Percentiles rank a stretch among this genome's conserved stretches.
Evolutionary conservation across 2,797 vertebrate species (phyloP).

Genomic region (Halcyon chelicuti): DNA sequence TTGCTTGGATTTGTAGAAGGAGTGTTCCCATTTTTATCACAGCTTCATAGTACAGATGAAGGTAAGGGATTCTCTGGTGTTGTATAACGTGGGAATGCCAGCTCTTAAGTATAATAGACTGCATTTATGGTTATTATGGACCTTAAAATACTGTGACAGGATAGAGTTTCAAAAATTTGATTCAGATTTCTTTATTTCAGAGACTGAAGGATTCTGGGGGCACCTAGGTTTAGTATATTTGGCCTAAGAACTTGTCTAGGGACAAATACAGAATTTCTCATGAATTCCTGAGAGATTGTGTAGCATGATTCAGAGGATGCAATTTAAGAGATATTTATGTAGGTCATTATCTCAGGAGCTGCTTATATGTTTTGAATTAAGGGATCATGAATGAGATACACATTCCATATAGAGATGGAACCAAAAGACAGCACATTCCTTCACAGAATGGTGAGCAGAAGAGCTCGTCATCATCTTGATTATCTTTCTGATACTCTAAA

Average conservation of each 20-base stretch:
- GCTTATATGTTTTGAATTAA: not conserved
- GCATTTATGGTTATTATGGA: not conserved
- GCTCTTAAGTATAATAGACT: not conserved
- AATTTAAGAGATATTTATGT: not conserved
- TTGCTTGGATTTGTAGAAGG: constrained; percentile 12
- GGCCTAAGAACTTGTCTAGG: not conserved
- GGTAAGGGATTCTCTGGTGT: not conserved
- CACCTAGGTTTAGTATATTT: not conserved
- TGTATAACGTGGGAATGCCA: not conserved
- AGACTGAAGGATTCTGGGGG: not conserved
- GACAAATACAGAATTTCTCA: not conserved
- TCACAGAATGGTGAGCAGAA: not conserved
- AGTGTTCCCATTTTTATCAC: not conserved
- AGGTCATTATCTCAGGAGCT: not conserved
- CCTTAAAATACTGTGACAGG: not conserved
- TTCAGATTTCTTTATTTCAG: not conserved
- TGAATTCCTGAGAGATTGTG: not conserved
- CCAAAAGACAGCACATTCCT: not conserved
- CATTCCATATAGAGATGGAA: not conserved
- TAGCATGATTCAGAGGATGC: not conserved
- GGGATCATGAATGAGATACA: not conserved
- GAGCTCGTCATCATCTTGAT: not conserved
- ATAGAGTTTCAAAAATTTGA: not conserved
- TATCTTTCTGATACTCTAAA: not conserved
- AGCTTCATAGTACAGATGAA: not conserved